Evolutionary conservation across 2,888 invertebrate species (phyloP).

Genomic region (Spisula subtruncata): DNA sequence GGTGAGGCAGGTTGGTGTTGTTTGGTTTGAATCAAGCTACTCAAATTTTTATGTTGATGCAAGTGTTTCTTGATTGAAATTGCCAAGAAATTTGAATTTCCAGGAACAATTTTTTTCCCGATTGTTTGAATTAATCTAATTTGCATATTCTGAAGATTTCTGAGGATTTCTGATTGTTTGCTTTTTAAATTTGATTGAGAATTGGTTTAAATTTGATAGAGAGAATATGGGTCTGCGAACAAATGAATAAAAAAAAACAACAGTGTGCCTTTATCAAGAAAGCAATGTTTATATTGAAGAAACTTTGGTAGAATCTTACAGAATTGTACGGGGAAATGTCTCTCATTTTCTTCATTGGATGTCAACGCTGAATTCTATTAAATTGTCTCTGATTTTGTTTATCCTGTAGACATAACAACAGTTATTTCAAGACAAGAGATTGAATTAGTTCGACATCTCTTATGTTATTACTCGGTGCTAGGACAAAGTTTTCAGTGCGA

Average conservation of each 20-base stretch:
- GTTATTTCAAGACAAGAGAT: not conserved
- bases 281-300: not conserved
- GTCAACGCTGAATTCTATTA: not conserved
- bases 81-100: slow-evolving; percentile 5
- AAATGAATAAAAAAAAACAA: slow-evolving; percentile 7
- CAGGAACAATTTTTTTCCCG: not conserved
- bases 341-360: not conserved
- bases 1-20: too few species aligned
- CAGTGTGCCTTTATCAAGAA: not conserved
- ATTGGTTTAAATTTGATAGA: not conserved
- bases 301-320: not conserved
- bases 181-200: not conserved
- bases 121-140: not conserved
- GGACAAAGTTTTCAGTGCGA: too few species aligned
- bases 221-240: not conserved
- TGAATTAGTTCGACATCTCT: not conserved
- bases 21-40: too few species aligned
- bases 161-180: slow-evolving; percentile 1
- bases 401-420: not conserved
- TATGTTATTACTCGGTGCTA: too few species aligned
- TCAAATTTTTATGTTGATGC: too few species aligned
- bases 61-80: not conserved
- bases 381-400: not conserved
- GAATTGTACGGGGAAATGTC: too few species aligned
- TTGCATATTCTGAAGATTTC: slow-evolving; percentile 20